Evolutionary conservation across 2,113 vertebrate species (phyloP), one percentile per base, ranked within the genome.

Genomic region (Planiliza haematocheilus): DNA sequence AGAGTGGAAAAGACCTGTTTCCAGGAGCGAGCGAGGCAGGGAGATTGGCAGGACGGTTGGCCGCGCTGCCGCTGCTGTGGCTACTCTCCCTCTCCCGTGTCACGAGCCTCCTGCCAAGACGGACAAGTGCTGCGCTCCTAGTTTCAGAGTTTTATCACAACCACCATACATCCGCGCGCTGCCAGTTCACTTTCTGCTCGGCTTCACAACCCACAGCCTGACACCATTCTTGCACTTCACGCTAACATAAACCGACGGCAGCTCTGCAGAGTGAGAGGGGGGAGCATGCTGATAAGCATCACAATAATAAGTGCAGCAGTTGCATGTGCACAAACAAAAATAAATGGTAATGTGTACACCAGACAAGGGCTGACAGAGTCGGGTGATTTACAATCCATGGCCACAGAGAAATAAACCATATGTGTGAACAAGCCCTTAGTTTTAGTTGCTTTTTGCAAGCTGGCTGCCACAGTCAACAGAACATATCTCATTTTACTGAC

Each of bases 1-100:
- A 90, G 78, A 88, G 74, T 89, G 88, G 89, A 90, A 91, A 89
- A 87, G 68, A 85, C 72, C 62, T 68, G 78, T 86, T 85, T 91
- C 74, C 85, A 88, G 72, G n/a, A 72, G 73, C 20, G 42, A 79
- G 68, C 37, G 39, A 74, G 48, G 68, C 57, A 48, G 52, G 11
- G 55, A 46, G 69, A 85, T 82, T 90, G 84, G 78, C 77, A 74
- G 48, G 48, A 52, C 6, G n/a, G 17, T 56, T 86, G 82, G 81
- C 79, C 11, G 53, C 18, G 62, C 58, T 67, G 69, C 48, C 66
- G 60, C 59, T 70, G 70, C 60, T 76, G 55, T 62, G 77, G 82
- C 53, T 81, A 49, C 65, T 82, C 76, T 90, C 52, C 69, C 39
- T 81, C 84, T 90, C 73, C 59, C 51, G 73, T 81, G 77, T 86